Evolutionary conservation across 2,113 vertebrate species (phyloP).

Genomic region (Mastomys natalensis): DNA sequence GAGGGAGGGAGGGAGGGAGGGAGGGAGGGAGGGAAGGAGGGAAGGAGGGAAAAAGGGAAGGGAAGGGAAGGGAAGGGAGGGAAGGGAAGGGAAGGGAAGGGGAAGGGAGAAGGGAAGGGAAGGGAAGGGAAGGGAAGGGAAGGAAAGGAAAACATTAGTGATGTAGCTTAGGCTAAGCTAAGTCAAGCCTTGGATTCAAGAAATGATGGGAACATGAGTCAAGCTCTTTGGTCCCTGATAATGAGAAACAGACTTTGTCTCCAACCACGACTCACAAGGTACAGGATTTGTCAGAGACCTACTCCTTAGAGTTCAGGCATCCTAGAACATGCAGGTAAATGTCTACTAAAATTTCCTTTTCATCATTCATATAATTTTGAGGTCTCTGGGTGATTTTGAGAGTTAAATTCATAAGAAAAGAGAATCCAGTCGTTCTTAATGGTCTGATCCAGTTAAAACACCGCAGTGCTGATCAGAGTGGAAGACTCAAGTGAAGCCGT

Average conservation of each 20-base stretch:
- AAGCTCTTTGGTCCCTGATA: not conserved
- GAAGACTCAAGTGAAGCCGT: not conserved
- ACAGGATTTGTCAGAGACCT: not conserved
- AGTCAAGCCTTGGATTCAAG: not conserved
- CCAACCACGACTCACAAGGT: not conserved
- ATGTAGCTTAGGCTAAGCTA: not conserved
- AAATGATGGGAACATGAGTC: not conserved
- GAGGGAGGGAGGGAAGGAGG: too few species aligned
- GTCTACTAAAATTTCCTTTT: not conserved
- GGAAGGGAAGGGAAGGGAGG: too few species aligned
- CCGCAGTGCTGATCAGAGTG: not conserved
- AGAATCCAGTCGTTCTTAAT: not conserved
- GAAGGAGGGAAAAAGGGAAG: too few species aligned
- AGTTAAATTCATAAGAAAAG: conserved; percentile 15
- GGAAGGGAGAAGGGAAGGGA: too few species aligned
- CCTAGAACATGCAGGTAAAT: not conserved
- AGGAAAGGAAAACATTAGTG: too few species aligned
- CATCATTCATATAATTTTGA: not conserved
- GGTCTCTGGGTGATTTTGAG: not conserved
- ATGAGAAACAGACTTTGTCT: not conserved
- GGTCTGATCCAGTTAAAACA: not conserved
- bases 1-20: too few species aligned
- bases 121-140: too few species aligned
- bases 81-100: too few species aligned
- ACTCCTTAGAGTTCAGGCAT: not conserved